phyloP scores from a whole-genome alignment of 2,113 vertebrate genomes.

The Gymnocephalus cernua region DNA sequence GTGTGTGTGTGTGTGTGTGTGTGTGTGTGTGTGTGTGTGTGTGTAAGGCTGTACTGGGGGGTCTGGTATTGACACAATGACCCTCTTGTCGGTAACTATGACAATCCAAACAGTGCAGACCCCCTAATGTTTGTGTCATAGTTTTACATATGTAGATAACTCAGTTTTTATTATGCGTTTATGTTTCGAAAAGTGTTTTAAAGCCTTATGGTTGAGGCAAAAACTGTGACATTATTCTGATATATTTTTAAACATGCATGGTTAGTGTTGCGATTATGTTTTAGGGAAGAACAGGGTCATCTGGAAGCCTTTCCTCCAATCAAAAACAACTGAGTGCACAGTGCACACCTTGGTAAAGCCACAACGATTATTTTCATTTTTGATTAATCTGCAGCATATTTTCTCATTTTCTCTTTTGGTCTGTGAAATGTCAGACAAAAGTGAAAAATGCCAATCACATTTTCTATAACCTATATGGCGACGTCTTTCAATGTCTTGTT shows the following conservation, averaged over 20 bases:
- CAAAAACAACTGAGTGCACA: background rate
- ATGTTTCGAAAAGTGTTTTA: background rate
- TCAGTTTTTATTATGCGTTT: background rate
- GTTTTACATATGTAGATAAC: background rate
- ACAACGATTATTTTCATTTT: background rate
- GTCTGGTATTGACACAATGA: slow-evolving; percentile 57
- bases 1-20: slow-evolving; percentile 9
- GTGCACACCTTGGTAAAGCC: background rate
- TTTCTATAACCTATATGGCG: background rate
- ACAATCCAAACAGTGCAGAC: slow-evolving; percentile 48
- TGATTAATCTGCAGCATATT: background rate
- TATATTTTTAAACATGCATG: background rate
- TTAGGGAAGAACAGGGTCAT: background rate
- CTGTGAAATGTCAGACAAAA: background rate
- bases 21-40: slow-evolving; percentile 14
- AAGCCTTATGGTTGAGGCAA: background rate
- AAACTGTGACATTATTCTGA: background rate
- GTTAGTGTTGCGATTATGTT: background rate
- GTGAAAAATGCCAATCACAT: background rate
- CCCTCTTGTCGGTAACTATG: slow-evolving; percentile 72
- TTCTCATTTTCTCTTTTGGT: background rate
- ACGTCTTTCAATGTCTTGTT: too few species aligned
- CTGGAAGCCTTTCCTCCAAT: background rate
- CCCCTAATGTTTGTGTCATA: slow-evolving; percentile 1
- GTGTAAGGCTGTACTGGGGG: slow-evolving; percentile 18